phyloP scores from a whole-genome alignment of 1,140 invertebrate genomes.

The Pseudomyrmex pallidus region DNA sequence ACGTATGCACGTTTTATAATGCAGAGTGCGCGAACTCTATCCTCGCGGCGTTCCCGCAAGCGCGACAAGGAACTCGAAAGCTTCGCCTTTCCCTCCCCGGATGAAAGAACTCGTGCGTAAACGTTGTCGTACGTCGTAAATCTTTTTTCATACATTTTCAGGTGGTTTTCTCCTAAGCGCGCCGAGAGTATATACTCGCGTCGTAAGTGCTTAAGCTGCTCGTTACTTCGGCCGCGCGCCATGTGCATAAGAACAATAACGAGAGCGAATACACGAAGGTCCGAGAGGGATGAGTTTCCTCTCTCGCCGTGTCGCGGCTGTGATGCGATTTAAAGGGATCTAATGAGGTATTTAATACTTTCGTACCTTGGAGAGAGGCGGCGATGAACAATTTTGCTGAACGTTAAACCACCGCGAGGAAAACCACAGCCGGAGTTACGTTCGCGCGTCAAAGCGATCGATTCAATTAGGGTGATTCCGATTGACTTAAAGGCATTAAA shows the following conservation, averaged over 20 bases:
- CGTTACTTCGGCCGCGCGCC: constrained; percentile 32
- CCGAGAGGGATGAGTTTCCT: neutral
- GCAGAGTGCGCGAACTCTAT: constrained; percentile 51
- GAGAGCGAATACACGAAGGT: neutral
- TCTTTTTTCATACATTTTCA: constrained; percentile 57
- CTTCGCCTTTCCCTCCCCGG: neutral
- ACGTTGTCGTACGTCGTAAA: constrained; percentile 54
- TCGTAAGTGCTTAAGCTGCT: constrained; percentile 41
- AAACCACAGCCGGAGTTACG: constrained; percentile 31
- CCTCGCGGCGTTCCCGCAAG: constrained; percentile 2
- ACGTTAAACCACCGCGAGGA: constrained; percentile 35
- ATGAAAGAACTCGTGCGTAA: constrained; percentile 49
- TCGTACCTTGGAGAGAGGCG: neutral
- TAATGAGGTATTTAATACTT: constrained; percentile 35
- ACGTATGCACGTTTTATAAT: constrained; percentile 61
- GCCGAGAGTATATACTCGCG: constrained; percentile 3
- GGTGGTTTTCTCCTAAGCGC: constrained; percentile 29
- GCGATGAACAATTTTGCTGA: constrained; percentile 25
- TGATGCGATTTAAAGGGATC: constrained; percentile 43
- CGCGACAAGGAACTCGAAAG: constrained; percentile 34
- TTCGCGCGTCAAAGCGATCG: constrained; percentile 42
- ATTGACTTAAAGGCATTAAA: constrained; percentile 59
- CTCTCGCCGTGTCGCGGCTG: constrained; percentile 14
- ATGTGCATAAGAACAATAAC: constrained; percentile 41
- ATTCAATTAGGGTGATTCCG: constrained; percentile 56